phyloP scores from a whole-genome alignment of 1,140 invertebrate species.

The Drosophila bocqueti region DNA sequence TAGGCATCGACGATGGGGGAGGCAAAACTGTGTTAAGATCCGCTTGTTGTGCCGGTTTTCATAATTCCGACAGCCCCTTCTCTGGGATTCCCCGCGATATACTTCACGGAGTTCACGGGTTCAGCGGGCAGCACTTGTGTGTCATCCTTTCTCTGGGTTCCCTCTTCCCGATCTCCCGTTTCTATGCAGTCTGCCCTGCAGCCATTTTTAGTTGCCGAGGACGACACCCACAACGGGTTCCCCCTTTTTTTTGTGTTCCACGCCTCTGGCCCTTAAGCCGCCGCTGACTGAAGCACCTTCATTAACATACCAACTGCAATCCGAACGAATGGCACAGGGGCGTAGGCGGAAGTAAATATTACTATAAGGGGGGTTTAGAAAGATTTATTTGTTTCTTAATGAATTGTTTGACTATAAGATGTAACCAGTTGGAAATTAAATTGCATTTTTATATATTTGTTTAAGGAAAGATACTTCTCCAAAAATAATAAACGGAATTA shows the following conservation, averaged over 20 bases:
- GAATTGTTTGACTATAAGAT: too few species aligned
- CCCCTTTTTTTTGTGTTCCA: not conserved
- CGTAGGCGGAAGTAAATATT: not conserved
- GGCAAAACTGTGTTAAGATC: constrained; percentile 73
- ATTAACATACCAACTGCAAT: constrained; percentile 79
- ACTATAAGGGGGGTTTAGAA: not conserved
- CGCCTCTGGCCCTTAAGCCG: constrained; percentile 15
- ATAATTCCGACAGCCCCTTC: constrained; percentile 39
- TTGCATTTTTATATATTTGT: too few species aligned
- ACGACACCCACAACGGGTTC: constrained; percentile 49
- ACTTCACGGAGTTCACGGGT: constrained; percentile 64
- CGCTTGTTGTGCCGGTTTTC: constrained; percentile 54
- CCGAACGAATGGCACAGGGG: constrained; percentile 10
- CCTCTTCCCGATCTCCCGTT: constrained; percentile 35
- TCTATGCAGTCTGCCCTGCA: constrained; percentile 68
- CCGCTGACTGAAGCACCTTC: constrained; percentile 70
- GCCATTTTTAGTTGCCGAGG: constrained; percentile 64
- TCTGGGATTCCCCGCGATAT: constrained; percentile 44
- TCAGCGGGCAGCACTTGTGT: constrained; percentile 77
- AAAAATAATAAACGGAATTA: too few species aligned
- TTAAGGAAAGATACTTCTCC: too few species aligned
- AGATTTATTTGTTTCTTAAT: too few species aligned
- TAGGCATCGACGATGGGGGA: constrained; percentile 10
- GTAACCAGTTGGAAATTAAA: too few species aligned
- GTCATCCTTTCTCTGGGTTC: constrained; percentile 55